A percentile compares a stretch with the other conserved stretches of the same genome.
These are phyloP conservation scores for Hypothenemus hampei DNA, from an alignment of 1,140 invertebrate species.

Conservation along the genomic window DNA sequence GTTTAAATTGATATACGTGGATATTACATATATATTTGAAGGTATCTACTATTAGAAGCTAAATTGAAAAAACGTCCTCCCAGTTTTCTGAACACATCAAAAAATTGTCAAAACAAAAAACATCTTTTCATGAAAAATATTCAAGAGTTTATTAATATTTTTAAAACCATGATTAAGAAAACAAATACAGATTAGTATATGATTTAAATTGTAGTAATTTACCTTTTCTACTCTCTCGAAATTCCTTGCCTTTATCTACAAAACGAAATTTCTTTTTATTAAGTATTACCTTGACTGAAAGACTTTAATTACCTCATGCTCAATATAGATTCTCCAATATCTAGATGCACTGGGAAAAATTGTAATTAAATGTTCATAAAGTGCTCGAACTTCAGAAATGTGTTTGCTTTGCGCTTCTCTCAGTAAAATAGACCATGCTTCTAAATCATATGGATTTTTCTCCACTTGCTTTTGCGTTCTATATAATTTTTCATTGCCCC, in stretches of 20 bases:
- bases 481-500: conserved; percentile 78
- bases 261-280: too few relatives aligned
- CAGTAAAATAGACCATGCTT: conserved; percentile 93
- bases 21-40: background rate
- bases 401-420: conserved; percentile 86
- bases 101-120: background rate
- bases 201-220: too few relatives aligned
- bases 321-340: conserved; percentile 99
- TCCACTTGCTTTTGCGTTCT: conserved; percentile 76
- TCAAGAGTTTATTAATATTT: background rate
- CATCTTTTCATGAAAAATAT: background rate
- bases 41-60: background rate
- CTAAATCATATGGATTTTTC: conserved; percentile 85
- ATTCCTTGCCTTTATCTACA: conserved; percentile 89
- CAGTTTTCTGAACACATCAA: conserved; percentile 47
- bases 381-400: conserved; percentile 83
- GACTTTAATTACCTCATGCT: conserved; percentile 97
- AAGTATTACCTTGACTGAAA: too few relatives aligned
- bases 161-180: background rate
- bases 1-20: conserved; percentile 7
- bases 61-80: conserved; percentile 60
- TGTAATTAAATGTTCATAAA: conserved; percentile 90
- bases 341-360: conserved; percentile 94
- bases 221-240: conserved; percentile 98
- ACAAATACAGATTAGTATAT: conserved; percentile 4